Evolutionary conservation across 2,797 vertebrate genomes (phyloP), one percentile per base, ranked within the genome.

Genomic region (Serranus cabrilla): DNA sequence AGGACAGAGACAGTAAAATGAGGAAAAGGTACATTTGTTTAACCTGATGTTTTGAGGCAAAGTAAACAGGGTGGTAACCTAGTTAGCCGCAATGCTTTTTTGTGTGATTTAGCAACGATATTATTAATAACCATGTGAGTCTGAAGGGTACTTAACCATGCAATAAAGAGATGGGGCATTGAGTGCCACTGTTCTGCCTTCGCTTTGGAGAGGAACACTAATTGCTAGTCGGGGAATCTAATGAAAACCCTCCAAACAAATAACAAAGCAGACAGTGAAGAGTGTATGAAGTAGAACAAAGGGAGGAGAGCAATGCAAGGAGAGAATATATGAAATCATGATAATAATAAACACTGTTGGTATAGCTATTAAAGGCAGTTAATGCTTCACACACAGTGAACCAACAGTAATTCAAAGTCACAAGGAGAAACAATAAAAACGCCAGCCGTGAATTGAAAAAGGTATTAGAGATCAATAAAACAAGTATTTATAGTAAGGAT

Each of bases 61-160:
- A 87, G 86, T 80, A 88, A 92, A 93, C 87, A 87, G 70, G 52
- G 58, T 42, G 13, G 75, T 92, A 92, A 92, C 92, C 90, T 87
- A 91, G 85, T 89, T 90, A 86, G 66, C 73, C 34, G 52, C 82
- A 81, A 47, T 89, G 63, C 68, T 86, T 86, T 89, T 85, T 88
- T 87, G 71, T 88, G 89, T 84, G 77, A 90, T 92, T 90, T 89
- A 84, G 82, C 77, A 84, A 87, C 87, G 77, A 86, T 88, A 83
- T 91, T 94, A 94, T 94, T 94, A 94, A 95, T 94, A 94, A 91
- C 84, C 73, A 82, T 74, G 86, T 71, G 81, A 91, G 86, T 89
- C 79, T 91, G 90, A 93, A 93, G 91, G 85, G 91, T 93, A 92
- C 92, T 94, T 94, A 93, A 90, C 91, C 89, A 88, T 91, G 81